Conservation (phyloP, 2,888 invertebrate genomes). For the Galerucella pusilla region DNA sequence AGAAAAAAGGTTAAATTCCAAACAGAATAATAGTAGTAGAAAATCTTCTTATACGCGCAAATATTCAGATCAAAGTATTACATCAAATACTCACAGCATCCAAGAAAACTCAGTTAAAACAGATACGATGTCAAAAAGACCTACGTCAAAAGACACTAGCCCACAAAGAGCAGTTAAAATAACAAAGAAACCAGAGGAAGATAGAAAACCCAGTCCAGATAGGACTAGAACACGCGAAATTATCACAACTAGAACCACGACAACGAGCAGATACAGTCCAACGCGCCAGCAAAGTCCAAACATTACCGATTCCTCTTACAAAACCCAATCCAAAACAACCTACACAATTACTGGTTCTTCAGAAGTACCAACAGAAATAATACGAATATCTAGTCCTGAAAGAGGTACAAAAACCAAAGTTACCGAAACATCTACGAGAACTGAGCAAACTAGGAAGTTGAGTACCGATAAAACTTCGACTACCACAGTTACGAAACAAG, state of each 20-base stretch:
- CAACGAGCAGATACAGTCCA: neutral
- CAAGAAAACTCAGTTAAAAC: too few species aligned
- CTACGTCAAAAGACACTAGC: neutral
- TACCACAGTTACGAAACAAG: neutral
- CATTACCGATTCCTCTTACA: neutral
- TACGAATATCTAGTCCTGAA: slow-evolving; percentile 50
- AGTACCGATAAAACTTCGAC: slow-evolving; percentile 14
- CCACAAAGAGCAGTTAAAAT: slow-evolving; percentile 10
- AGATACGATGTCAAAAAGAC: neutral
- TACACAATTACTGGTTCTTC: slow-evolving; percentile 4
- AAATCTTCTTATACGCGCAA: slow-evolving; percentile 16
- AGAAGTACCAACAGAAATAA: slow-evolving; percentile 7
- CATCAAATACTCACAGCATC: too few species aligned
- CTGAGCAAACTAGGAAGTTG: slow-evolving; percentile 12
- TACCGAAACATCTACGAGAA: slow-evolving; percentile 1
- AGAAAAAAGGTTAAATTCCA: slow-evolving; percentile 41
- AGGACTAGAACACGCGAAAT: neutral
- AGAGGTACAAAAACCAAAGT: slow-evolving; percentile 41
- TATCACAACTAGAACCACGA: neutral
- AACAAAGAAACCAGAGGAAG: slow-evolving; percentile 1
- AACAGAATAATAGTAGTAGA: slow-evolving; percentile 12
- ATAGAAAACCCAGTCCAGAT: slow-evolving; percentile 1
- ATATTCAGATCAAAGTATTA: slow-evolving; percentile 4
- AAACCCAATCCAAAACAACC: neutral
- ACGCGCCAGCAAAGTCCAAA: neutral